Evolutionary conservation across 2,888 invertebrate species (phyloP).

Genomic region (Salpingus planirostris): DNA sequence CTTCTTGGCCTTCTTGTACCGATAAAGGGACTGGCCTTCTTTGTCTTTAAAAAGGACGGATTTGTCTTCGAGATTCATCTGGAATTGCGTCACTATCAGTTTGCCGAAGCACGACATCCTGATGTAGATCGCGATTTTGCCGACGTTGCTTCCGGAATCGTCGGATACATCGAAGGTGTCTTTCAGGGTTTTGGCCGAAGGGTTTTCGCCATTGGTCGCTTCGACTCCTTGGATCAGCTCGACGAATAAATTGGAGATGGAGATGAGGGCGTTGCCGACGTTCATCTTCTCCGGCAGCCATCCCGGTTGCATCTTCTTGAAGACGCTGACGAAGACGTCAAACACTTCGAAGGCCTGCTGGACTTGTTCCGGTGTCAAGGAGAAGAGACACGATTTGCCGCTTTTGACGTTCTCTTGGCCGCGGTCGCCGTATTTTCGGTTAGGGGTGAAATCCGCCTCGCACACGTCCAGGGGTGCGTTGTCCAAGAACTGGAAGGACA

Average conservation of each 20-base stretch:
- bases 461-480: conserved; percentile 53
- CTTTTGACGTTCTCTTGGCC: conserved; percentile 45
- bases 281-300: conserved; percentile 54
- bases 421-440: conserved; percentile 24
- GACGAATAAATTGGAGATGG: conserved; percentile 52
- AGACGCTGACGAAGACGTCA: conserved; percentile 49
- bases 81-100: conserved; percentile 57
- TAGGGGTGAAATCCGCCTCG: conserved; percentile 47
- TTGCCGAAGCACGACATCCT: conserved; percentile 59
- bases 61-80: conserved; percentile 41
- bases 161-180: conserved; percentile 50
- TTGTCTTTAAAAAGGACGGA: conserved; percentile 41
- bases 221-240: conserved; percentile 44
- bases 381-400: conserved; percentile 62
- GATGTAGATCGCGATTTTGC: conserved; percentile 52
- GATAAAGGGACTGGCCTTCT: conserved; percentile 39
- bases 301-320: conserved; percentile 52
- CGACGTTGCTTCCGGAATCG: conserved; percentile 45
- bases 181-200: conserved; percentile 50
- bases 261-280: conserved; percentile 50
- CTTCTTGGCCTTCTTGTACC: conserved; percentile 33
- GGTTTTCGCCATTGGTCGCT: conserved; percentile 42
- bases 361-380: conserved; percentile 48
- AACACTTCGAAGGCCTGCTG: conserved; percentile 46
- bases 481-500: conserved; percentile 51